Conservation (phyloP, 1,140 invertebrate genomes). For the Heliconius nattereri region DNA sequence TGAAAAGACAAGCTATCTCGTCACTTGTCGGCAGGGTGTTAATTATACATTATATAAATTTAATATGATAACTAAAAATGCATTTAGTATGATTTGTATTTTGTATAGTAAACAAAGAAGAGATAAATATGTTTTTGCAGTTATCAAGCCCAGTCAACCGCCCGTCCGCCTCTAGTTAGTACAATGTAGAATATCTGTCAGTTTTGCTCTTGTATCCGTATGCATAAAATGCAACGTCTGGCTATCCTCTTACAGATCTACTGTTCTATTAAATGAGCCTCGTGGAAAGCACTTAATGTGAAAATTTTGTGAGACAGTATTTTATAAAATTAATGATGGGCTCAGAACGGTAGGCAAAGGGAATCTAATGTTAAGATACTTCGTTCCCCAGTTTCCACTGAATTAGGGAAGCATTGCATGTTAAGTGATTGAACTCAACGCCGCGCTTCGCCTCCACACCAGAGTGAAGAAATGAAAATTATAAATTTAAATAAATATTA, state of each 20-base stretch:
- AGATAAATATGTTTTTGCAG: neutral
- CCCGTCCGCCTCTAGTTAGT: neutral
- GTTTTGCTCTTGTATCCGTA: constrained; percentile 11
- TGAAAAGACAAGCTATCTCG: no score
- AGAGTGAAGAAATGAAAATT: no score
- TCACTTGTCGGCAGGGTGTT: no score
- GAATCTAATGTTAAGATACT: no score
- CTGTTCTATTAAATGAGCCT: constrained; percentile 1
- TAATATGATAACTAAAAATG: neutral
- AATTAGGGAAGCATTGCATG: no score
- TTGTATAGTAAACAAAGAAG: neutral
- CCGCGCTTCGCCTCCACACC: no score
- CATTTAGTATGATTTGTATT: neutral
- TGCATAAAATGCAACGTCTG: constrained; percentile 18
- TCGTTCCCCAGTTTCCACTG: no score
- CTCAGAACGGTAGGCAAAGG: no score
- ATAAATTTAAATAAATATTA: no score
- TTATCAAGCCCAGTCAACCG: constrained; percentile 3
- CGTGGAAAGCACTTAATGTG: constrained; percentile 1
- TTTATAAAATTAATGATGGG: neutral
- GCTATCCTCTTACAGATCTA: neutral
- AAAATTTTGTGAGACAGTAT: neutral
- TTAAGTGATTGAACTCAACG: no score
- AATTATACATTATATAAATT: no score
- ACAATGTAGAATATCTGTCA: constrained; percentile 6